Evolutionary conservation across 2,797 vertebrate species (phyloP), one percentile per base, ranked within the genome.

Genomic region (Thripadectes ignobilis): DNA sequence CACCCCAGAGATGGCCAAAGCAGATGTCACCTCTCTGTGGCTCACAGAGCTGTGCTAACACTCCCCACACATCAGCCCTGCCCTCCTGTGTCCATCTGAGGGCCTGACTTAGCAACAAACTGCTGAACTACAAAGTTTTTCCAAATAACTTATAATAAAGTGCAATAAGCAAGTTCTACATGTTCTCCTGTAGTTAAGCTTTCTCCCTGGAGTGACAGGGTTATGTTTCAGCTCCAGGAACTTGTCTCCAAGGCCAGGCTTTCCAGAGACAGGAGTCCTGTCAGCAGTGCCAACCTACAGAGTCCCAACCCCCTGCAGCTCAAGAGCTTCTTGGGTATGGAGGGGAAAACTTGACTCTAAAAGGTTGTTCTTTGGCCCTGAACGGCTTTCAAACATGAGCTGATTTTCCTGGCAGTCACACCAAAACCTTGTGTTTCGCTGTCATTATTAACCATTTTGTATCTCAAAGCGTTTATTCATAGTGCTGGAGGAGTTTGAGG

Each of bases 331-430:
- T 36, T 52, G 58, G n/a, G 15, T 26, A 55, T 0, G 0, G n/a
- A 92, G 12, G 26, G 14, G 63, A 69, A 87, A 89, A 49, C 1
- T 6, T 43, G 43, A 68, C 4, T 71, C 19, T 15, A 36, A 72
- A 74, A 85, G 30, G 9, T 3, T 69, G 12, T 14, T 46, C 34
- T 77, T 54, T 23, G 20, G 14, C 61, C 36, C 1, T 32, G 32
- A 21, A 26, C 43, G 0, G 3, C 21, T 82, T 34, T 45, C 29
- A 61, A 9, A 52, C 1, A 17, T 10, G 36, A 45, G 5, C 2
- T 34, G 3, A 10, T 52, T 57, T 65, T 68, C 16, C 30, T 24
- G 26, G 10, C n/a, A 79, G 46, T 23, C 15, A 27, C 4, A 1
- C 23, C 45, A 88, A 80, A 76, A 26, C 7, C 16, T 16, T 39